Evolutionary conservation across 1,140 invertebrate species (phyloP).

Genomic region (Littorina saxatilis): DNA sequence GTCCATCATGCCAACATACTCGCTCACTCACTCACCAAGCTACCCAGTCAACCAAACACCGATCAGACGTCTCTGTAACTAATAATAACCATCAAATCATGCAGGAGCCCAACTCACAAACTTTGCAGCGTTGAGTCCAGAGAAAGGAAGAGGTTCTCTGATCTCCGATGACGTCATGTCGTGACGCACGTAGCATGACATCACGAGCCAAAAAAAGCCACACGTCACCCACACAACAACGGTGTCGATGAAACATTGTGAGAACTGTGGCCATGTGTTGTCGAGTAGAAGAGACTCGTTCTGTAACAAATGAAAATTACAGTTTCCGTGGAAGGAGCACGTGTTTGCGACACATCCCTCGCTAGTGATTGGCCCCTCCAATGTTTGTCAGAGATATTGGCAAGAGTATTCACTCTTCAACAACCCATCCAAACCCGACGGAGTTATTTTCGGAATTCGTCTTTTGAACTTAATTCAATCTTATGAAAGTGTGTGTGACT

Average conservation of each 20-base stretch:
- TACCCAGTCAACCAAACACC: no score
- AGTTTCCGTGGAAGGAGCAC: no score
- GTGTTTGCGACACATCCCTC: no score
- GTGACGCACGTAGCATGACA: slow-evolving; percentile 82
- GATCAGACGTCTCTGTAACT: neutral
- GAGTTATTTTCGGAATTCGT: no score
- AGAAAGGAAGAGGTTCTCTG: slow-evolving; percentile 11
- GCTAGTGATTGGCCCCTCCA: no score
- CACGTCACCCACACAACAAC: slow-evolving; percentile 91
- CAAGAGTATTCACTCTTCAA: no score
- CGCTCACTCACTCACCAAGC: no score
- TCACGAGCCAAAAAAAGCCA: slow-evolving; percentile 87
- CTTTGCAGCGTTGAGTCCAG: slow-evolving; percentile 45
- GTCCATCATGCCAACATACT: neutral
- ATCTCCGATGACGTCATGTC: neutral
- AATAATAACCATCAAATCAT: neutral
- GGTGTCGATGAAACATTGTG: slow-evolving; percentile 77
- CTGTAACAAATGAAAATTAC: slow-evolving; percentile 34
- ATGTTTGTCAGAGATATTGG: no score
- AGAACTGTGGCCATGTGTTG: slow-evolving; percentile 78
- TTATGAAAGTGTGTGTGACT: no score
- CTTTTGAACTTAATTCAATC: no score
- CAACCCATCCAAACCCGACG: no score
- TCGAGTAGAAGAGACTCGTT: slow-evolving; percentile 75
- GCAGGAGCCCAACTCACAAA: slow-evolving; percentile 39